phyloP scores from a whole-genome alignment of 2,113 vertebrate species.

The Colistium nudipinnis region DNA sequence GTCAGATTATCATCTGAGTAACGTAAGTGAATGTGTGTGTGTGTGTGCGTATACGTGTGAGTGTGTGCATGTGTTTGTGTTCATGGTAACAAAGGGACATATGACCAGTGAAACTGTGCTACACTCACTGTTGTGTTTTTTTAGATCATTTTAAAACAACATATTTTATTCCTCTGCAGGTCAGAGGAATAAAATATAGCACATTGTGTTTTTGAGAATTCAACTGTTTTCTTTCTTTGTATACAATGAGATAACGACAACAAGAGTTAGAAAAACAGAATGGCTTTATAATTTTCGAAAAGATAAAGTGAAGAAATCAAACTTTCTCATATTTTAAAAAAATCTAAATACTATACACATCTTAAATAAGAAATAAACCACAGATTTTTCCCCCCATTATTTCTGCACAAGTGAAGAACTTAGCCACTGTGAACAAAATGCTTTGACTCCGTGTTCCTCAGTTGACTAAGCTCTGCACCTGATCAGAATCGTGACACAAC shows the following conservation, averaged over 20 bases:
- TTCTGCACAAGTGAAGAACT: slow-evolving; percentile 66
- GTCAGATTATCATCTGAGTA: slow-evolving; percentile 6
- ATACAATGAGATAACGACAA: too few species aligned
- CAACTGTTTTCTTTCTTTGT: too few species aligned
- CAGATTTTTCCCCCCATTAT: too few species aligned
- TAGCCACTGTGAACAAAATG: slow-evolving; percentile 71
- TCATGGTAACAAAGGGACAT: background rate
- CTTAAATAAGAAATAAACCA: background rate
- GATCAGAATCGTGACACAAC: slow-evolving; percentile 35
- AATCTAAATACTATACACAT: background rate
- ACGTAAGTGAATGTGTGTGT: background rate
- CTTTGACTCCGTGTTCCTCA: slow-evolving; percentile 59
- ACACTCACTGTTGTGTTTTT: background rate
- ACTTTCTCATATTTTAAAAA: too few species aligned
- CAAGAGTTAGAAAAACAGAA: too few species aligned
- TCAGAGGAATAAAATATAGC: background rate
- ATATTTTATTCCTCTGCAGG: background rate
- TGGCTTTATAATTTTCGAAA: too few species aligned
- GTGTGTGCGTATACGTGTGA: background rate
- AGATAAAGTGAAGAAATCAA: too few species aligned
- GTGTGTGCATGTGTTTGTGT: background rate
- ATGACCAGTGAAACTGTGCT: background rate
- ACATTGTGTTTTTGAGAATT: background rate
- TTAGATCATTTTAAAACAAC: background rate
- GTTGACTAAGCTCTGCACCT: slow-evolving; percentile 66